phyloP scores from a whole-genome alignment of 2,797 vertebrate genomes.

The Thalassophryne amazonica region DNA sequence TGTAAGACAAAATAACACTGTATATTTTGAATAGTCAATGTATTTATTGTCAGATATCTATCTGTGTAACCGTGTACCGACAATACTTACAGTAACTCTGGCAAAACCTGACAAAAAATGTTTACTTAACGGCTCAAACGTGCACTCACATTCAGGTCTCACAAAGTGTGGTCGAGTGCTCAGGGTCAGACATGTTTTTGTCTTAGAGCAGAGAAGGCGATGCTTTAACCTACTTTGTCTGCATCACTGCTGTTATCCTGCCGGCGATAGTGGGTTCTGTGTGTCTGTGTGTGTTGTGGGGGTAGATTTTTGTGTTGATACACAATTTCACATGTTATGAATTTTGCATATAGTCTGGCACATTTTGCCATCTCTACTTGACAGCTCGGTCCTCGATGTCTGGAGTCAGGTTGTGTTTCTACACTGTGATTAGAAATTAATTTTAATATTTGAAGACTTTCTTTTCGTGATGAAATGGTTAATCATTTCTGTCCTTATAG shows the following conservation, averaged over 20 bases:
- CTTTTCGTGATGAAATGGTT: too few relatives aligned
- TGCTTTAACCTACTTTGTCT: conserved; percentile 74
- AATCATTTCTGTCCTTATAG: too few relatives aligned
- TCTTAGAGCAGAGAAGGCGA: conserved; percentile 67
- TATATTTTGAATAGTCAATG: too few relatives aligned
- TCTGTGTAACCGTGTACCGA: too few relatives aligned
- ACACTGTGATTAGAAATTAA: too few relatives aligned
- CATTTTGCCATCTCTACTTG: conserved; percentile 32
- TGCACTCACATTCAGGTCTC: conserved; percentile 21
- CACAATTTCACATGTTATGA: conserved; percentile 43
- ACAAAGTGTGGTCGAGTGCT: conserved; percentile 26
- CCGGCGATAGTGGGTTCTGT: conserved; percentile 40
- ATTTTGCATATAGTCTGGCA: conserved; percentile 51
- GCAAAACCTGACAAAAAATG: too few relatives aligned
- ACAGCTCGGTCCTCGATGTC: conserved; percentile 18
- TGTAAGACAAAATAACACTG: too few relatives aligned
- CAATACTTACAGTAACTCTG: too few relatives aligned
- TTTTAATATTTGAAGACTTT: too few relatives aligned
- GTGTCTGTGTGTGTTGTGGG: conserved; percentile 6
- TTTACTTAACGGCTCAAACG: too few relatives aligned
- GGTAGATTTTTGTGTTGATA: conserved; percentile 4
- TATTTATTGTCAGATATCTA: too few relatives aligned
- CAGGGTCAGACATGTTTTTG: conserved; percentile 61
- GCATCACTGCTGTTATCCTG: conserved; percentile 56
- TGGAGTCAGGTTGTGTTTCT: conserved; percentile 11